Evolutionary conservation across 2,888 invertebrate genomes (phyloP).

Genomic region (Sturmia bella): DNA sequence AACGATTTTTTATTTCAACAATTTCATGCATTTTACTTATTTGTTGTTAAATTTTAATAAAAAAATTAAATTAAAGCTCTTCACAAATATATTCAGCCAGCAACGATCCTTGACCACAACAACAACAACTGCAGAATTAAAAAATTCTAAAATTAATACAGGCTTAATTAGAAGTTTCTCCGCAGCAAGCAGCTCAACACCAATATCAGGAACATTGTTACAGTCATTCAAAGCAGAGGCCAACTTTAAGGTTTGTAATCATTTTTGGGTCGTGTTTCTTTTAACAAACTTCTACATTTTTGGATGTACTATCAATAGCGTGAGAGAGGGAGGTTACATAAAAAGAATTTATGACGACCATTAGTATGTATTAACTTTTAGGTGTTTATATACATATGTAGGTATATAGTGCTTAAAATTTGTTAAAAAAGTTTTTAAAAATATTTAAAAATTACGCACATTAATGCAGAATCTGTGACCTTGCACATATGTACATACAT

Average conservation of each 20-base stretch:
- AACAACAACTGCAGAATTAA: background rate
- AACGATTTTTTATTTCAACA: too few species aligned
- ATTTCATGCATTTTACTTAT: conserved; percentile 55
- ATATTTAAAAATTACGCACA: too few species aligned
- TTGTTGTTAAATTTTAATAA: conserved; percentile 60
- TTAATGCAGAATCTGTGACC: too few species aligned
- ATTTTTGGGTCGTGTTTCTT: background rate
- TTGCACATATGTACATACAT: too few species aligned
- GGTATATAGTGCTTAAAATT: too few species aligned
- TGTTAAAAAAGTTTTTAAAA: too few species aligned
- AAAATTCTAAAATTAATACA: background rate
- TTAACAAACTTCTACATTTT: background rate
- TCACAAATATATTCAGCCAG: conserved; percentile 48
- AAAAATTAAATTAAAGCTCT: conserved; percentile 48
- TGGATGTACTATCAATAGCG: background rate
- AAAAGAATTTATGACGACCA: background rate
- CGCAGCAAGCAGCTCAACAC: background rate
- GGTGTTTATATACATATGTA: too few species aligned
- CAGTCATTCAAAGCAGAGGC: background rate
- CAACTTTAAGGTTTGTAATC: conserved; percentile 48
- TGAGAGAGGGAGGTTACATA: conserved; percentile 10
- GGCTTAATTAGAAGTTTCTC: background rate
- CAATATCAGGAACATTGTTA: background rate
- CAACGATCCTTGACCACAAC: background rate
- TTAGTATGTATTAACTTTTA: too few species aligned